Base-by-base conservation (phyloP, 2,113 vertebrate species). In the Atherinomorus stipes region DNA sequence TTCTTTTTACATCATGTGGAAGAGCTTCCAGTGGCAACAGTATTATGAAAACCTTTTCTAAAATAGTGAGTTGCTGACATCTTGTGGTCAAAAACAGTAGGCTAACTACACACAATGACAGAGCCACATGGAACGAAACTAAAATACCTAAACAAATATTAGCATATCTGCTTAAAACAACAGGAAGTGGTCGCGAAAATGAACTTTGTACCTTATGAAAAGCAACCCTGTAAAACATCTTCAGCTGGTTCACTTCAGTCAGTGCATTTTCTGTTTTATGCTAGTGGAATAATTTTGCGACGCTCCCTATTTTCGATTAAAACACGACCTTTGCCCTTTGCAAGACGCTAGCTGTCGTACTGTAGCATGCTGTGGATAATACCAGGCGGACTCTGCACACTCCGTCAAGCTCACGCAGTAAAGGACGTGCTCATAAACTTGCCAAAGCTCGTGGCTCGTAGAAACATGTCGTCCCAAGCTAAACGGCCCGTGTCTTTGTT, bases 401-500 rank as follows among this genome's bases (percentile, higher is more conserved):
- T 78, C 3, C 53, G 15, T 18, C 68, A 44, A 2, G 61, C 28
- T 3, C 15, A 72, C 19, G 0, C 45, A 12, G 7, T 47, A n/a
- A 64, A 49, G 53, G 16, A 62, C 15, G 28, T 26, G n/a, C 34
- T 83, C 34, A 45, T 9, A 11, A 61, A 47, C 5, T 38, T 54
- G 2, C 59, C 34, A 2, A 23, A 3, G 65, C 49, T 47, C 1
- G 69, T 53, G 2, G 0, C 31, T 44, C 13, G 44, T 15, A 57
- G 78, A 71, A 92, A 65, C 61, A 95, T 95, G 94, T 92, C 88
- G 47, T 73, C 69, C 16, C 21, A 19, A 1, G 13, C 26, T 4
- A 80, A 78, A 21, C 59, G 81, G 2, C 96, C 96, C 0, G 86
- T 80, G 0, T 91, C 95, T 2, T 80, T 98, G 28, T 93, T 98